phyloP scores from a whole-genome alignment of 2,113 vertebrate genomes.

The Callipepla squamata region DNA sequence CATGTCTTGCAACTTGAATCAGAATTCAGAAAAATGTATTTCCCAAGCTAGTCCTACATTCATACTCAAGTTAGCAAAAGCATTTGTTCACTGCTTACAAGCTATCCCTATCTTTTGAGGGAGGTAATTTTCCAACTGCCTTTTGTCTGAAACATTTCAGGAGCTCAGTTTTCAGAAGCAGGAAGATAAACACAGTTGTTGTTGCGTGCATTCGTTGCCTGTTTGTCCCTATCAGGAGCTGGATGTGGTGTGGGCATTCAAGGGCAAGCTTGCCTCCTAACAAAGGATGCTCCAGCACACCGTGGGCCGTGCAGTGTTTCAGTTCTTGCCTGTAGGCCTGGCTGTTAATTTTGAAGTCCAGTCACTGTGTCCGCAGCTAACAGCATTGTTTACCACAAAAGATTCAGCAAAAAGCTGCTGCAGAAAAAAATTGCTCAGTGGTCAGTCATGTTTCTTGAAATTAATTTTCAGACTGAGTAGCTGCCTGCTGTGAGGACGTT shows the following conservation, averaged over 20 bases:
- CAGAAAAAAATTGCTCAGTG: constrained; percentile 49
- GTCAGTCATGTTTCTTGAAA: constrained; percentile 61
- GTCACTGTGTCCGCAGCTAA: constrained; percentile 39
- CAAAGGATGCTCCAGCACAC: not conserved
- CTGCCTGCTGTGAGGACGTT: constrained; percentile 40
- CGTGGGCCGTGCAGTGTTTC: not conserved
- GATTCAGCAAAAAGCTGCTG: constrained; percentile 50
- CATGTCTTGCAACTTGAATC: not conserved
- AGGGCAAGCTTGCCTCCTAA: not conserved
- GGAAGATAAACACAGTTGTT: not conserved
- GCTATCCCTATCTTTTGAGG: not conserved
- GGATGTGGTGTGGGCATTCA: not conserved
- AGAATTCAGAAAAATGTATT: not conserved
- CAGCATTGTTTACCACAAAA: constrained; percentile 54
- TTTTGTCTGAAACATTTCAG: not conserved
- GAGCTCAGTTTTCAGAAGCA: not conserved
- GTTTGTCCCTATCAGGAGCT: not conserved
- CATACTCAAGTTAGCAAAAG: not conserved
- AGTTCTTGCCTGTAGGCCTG: constrained; percentile 26
- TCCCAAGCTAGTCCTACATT: not conserved
- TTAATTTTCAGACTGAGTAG: constrained; percentile 67
- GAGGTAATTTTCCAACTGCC: not conserved
- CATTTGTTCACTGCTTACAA: not conserved
- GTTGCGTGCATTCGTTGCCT: not conserved
- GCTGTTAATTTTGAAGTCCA: constrained; percentile 52